Base-by-base conservation (phyloP, 2,888 invertebrate genomes). In the Agrochola lychnidis region DNA sequence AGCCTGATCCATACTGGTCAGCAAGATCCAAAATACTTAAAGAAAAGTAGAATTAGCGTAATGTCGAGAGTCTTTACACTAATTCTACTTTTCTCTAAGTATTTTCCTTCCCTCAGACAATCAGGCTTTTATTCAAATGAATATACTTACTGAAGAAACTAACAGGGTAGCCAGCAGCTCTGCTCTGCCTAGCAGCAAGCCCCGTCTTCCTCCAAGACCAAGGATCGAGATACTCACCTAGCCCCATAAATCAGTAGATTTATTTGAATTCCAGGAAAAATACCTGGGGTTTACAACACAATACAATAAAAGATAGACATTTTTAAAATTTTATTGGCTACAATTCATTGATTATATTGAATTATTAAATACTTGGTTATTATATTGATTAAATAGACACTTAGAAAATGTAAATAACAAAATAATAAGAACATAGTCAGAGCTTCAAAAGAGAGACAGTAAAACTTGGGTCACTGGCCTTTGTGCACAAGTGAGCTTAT, bases 231-330 rank as follows among this genome's bases (percentile, higher is more conserved):
- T 40, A 62, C 14, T 22, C 36, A 36, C 36, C 1, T 62, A 22
- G 36, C 22, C 12, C 22, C 12, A 7, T 1, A 14, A 1, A n/a
- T n/a, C 22, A 62, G 14, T 9, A n/a, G 63, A 63, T 40, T 12
- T n/a, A 40, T 63, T 63, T 22, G n/a, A 62, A 40, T 40, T n/a
- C 40, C 22, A 63, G 7, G 40, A 30, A 59, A 57, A 30, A 25
- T 25, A 25, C 0, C 7, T n/a, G 16, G 12, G 4, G 19, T 16
- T 36, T 10, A n/a, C 10, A 56, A 59, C 53, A 42, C 45, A 80
- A 61, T 45, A 53, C 45, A 80, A 61, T 45, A 53, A 79, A 61
- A 66, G 2, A 25, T 9, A 40, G 16, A 80, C 10, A 61, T 73
- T 73, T 72, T 59, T 0, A 30, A 2, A 0, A 5, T 36, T 79